These are phyloP conservation scores for Thysanoteuthis rhombus DNA, from an alignment of 2,888 invertebrate genomes.

Conservation along the genomic window DNA sequence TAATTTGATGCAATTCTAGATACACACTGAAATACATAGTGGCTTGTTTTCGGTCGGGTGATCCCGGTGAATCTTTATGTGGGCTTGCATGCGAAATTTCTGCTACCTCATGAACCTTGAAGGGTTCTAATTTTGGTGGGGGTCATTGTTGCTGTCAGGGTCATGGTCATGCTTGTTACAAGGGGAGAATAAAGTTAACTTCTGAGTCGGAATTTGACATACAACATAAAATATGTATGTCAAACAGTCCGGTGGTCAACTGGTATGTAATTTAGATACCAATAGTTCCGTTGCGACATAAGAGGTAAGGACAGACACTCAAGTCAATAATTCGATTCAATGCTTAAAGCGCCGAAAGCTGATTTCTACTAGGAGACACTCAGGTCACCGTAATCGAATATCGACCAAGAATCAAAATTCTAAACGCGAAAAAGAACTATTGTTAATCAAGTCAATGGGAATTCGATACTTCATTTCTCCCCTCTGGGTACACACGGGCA, in stretches of 20 bases:
- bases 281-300: not conserved
- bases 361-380: not conserved
- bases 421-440: not conserved
- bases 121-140: too few relatives aligned
- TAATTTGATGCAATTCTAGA: too few relatives aligned
- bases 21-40: too few relatives aligned
- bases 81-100: too few relatives aligned
- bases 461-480: not conserved
- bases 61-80: too few relatives aligned
- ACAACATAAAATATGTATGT: not conserved
- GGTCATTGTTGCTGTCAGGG: too few relatives aligned
- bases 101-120: too few relatives aligned
- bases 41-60: too few relatives aligned
- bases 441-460: slow-evolving; percentile 12
- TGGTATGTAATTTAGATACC: not conserved
- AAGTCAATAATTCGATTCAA: not conserved
- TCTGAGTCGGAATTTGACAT: not conserved
- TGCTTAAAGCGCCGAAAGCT: not conserved
- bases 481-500: too few relatives aligned
- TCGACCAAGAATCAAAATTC: not conserved
- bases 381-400: not conserved
- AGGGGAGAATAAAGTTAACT: not conserved
- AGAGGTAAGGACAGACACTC: not conserved
- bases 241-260: not conserved
- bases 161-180: too few relatives aligned